These are phyloP conservation scores for Sebastes oblongus DNA, from an alignment of 2,797 vertebrate species.

Conservation along the genomic window DNA sequence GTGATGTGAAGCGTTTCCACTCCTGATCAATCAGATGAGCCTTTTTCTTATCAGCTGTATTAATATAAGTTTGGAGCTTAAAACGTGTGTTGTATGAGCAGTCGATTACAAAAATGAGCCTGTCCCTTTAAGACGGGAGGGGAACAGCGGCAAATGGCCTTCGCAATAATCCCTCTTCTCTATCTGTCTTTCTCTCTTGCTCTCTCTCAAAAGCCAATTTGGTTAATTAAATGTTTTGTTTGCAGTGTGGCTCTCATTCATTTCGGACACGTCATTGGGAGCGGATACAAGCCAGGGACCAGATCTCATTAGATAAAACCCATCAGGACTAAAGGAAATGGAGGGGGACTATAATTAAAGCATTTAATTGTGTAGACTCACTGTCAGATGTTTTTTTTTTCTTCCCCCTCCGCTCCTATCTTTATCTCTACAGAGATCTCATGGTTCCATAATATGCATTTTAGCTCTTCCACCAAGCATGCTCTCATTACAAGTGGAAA, in stretches of 20 bases:
- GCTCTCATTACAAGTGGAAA: constrained; percentile 82
- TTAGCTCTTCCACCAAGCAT: constrained; percentile 78
- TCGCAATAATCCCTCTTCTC: constrained; percentile 81
- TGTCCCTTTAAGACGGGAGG: constrained; percentile 88
- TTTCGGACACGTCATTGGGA: constrained; percentile 99
- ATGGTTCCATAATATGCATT: constrained; percentile 84
- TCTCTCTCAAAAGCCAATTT: constrained; percentile 98
- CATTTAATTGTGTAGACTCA: constrained; percentile 99
- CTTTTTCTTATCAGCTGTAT: constrained; percentile 62
- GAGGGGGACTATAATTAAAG: constrained; percentile 99
- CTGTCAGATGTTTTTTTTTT: constrained; percentile 85
- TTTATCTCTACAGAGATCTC: constrained; percentile 92
- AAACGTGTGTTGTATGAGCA: constrained; percentile 68
- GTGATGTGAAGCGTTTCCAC: constrained; percentile 64
- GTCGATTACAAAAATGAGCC: constrained; percentile 76
- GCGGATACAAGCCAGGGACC: constrained; percentile 98
- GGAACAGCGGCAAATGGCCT: constrained; percentile 74
- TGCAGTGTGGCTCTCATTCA: constrained; percentile 99
- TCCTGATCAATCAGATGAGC: constrained; percentile 65
- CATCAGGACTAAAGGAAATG: constrained; percentile 99
- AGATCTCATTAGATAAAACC: constrained; percentile 99
- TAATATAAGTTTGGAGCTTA: constrained; percentile 64
- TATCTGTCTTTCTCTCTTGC: constrained; percentile 77
- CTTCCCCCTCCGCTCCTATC: constrained; percentile 40
- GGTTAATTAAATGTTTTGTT: constrained; percentile 99